Base-by-base conservation (phyloP, 1,140 invertebrate species). In the Macrobrachium nipponense region DNA sequence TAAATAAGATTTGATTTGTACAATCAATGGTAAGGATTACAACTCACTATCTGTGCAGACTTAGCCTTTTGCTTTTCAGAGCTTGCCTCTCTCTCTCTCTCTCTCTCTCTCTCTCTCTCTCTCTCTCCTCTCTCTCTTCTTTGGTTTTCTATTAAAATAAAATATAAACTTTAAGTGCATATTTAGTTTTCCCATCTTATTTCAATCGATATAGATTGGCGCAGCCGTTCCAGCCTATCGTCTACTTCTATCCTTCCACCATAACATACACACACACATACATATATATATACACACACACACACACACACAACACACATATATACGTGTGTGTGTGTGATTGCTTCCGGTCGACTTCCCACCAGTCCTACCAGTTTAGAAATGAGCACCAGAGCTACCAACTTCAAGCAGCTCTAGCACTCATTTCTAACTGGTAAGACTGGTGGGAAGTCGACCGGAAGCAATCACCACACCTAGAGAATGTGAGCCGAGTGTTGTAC, bases 51-150 rank as follows among this genome's bases (percentile, higher is more conserved):
- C 11, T 27, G 5, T 70, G 20, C 3, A 36, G 27, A 36, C 27
- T 2, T 36, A 2, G 27, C 4, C 27, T 36, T 36, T 36, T 36
- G 27, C 27, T 36, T 14, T 70, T 5, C 14, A 2, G 10, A 20
- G 20, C 15, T 70, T 20, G 23, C 18, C 20, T 76, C 43, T 51
- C 43, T 76, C 36, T 76, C 27, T 79, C 77, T 20, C 58, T 78
- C 58, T 61, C 18, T 78, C 27, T 78, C 75, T 77, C 23, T 59
- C 59, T 59, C 59, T 59, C 23, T 77, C 20, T n/a, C 43, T 77
- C 15, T 59, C 27, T 36, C 27, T 60, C 14, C n/a, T n/a, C n/a
- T n/a, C n/a, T n/a, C n/a, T n/a, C n/a, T n/a, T 60, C 18, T 58
- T 77, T 18, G 10, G 2, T 59, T 60, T 59, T 20, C 18, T 23